Evolutionary conservation across 2,888 invertebrate genomes (phyloP), one percentile per base, ranked within the genome.

Genomic region (Drosophila setosimentum): DNA sequence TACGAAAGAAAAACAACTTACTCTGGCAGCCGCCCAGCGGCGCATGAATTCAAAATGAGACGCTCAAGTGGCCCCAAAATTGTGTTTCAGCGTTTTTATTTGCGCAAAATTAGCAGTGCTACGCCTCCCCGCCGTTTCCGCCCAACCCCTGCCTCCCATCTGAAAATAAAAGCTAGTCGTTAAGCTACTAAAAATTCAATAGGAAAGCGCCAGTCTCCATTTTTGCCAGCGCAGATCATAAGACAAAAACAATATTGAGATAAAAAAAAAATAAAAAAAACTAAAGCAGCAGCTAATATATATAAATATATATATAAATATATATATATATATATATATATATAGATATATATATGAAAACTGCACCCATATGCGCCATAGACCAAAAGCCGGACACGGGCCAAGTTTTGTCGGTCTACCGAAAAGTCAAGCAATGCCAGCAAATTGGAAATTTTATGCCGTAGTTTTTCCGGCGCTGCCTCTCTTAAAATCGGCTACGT

Each of bases 381-480:
- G 54, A 72, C 59, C 50, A 55, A 55, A 29, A 13, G 74, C 71
- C 74, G 75, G 76, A 75, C 76, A 78, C 64, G 84, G 84, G 73
- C 76, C 83, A 85, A 85, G 85, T 89, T 89, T 45, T 87, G 27
- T 55, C 63, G 45, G 68, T 59, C 67, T 27, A 76, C 72, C 80
- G 67, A 84, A 82, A 82, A 87, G 90, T 82, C 88, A 80, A 89
- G 83, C 80, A 68, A 62, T 73, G 79, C 67, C 79, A 77, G 85
- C 85, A 90, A 87, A 87, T 87, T 87, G 90, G 90, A 90, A 83
- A 87, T 87, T 90, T 88, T 90, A 90, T 87, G 87, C 88, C 77
- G 80, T 82, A 87, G 82, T 87, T 88, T 80, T 76, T 69, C 61
- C 59, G 69, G 65, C 59, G 53, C 67, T 58, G 66, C 58, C 57